A percentile compares a stretch with the other conserved stretches of the same genome.
Conservation (phyloP, 2,113 vertebrate species). For the Marcusenius ussheri region DNA sequence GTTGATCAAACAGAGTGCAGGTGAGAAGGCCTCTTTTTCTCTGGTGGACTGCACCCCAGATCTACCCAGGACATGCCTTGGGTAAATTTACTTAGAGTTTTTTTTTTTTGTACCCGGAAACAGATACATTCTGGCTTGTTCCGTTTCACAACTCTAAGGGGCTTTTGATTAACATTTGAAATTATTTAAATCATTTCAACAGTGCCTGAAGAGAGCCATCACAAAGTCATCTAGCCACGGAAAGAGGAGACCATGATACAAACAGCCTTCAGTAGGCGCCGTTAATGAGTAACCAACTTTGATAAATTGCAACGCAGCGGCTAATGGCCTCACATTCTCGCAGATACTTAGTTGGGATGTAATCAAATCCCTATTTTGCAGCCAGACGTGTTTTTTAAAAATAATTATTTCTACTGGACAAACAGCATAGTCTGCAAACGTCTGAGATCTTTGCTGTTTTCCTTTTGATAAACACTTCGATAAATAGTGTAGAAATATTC, state of each 20-base stretch:
- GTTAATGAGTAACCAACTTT: slow-evolving; percentile 26
- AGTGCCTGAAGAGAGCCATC: not conserved
- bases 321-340: slow-evolving; percentile 21
- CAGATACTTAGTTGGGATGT: slow-evolving; percentile 20
- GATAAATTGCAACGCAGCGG: slow-evolving; percentile 26
- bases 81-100: not conserved
- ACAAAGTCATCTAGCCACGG: slow-evolving; percentile 22
- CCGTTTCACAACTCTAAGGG: not conserved
- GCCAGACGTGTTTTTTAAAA: not conserved
- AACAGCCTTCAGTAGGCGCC: not conserved
- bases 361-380: slow-evolving; percentile 24
- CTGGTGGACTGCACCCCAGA: not conserved
- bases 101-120: not conserved
- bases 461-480: slow-evolving; percentile 46
- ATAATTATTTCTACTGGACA: slow-evolving; percentile 42
- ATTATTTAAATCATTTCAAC: not conserved
- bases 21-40: slow-evolving; percentile 36
- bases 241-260: slow-evolving; percentile 23
- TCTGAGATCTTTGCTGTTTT: slow-evolving; percentile 34
- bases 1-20: slow-evolving; percentile 57
- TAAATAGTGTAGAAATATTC: slow-evolving; percentile 50
- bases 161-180: not conserved
- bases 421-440: slow-evolving; percentile 47
- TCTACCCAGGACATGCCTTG: not conserved
- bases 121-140: not conserved